Evolutionary conservation across 2,113 vertebrate species (phyloP).

Genomic region (Trachemys scripta): DNA sequence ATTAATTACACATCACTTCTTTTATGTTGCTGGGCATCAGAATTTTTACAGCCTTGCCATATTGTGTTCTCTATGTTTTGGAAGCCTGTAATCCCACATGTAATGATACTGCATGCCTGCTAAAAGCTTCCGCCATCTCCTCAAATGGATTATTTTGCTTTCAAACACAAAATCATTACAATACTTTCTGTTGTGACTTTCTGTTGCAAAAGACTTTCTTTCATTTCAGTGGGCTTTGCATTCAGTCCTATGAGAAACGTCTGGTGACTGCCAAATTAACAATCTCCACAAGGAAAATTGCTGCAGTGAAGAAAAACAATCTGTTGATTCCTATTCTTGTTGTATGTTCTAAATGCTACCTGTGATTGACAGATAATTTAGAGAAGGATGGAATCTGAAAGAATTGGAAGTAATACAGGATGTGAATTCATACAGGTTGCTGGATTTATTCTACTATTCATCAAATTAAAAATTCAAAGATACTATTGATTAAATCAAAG

Average conservation of each 20-base stretch:
- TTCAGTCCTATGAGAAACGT: not conserved
- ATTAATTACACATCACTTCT: conserved; percentile 2
- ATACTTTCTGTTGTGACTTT: not conserved
- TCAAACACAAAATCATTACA: not conserved
- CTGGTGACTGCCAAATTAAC: not conserved
- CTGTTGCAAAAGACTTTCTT: not conserved
- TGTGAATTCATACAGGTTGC: not conserved
- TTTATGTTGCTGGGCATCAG: not conserved
- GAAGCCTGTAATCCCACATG: not conserved
- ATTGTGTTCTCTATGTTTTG: not conserved
- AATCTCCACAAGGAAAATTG: not conserved
- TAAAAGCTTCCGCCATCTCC: too few relatives aligned
- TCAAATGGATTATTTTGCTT: not conserved
- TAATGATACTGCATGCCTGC: not conserved
- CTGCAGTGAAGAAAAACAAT: not conserved
- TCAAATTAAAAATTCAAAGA: not conserved
- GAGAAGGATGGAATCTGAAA: not conserved
- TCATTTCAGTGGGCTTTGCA: conserved; percentile 20
- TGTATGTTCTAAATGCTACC: not conserved
- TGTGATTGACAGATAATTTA: conserved; percentile 25
- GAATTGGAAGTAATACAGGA: conserved; percentile 18
- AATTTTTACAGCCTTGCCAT: not conserved
- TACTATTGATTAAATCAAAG: not conserved
- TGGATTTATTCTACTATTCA: not conserved
- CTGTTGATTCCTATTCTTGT: not conserved